A percentile compares a stretch with the other conserved stretches of the same genome.
These are phyloP conservation scores for Lasioglossum vierecki DNA, from an alignment of 2,888 invertebrate species.

Conservation along the genomic window DNA sequence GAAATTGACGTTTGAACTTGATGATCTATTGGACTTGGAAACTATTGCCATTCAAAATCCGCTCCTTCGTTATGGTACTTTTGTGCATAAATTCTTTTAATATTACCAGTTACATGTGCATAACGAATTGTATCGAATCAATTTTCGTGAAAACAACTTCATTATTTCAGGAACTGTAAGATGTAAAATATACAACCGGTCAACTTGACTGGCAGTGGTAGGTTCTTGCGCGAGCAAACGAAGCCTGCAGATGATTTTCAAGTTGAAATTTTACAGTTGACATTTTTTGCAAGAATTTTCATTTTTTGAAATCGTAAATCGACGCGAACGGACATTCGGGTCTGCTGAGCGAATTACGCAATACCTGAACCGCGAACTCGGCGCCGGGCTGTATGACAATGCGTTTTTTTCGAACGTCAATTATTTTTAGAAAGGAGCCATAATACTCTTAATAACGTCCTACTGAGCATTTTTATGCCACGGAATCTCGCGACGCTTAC, in stretches of 20 bases:
- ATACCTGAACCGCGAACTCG: background rate
- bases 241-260: background rate
- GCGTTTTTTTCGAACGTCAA: conserved; percentile 53
- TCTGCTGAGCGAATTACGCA: background rate
- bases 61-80: too few species aligned
- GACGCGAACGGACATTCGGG: background rate
- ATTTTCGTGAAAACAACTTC: too few species aligned
- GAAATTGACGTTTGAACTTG: too few species aligned
- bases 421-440: conserved; percentile 68
- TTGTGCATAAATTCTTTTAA: too few species aligned
- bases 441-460: conserved; percentile 45
- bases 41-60: too few species aligned
- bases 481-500: conserved; percentile 6
- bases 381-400: conserved; percentile 47
- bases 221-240: too few species aligned
- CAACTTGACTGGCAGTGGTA: too few species aligned
- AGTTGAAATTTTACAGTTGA: background rate
- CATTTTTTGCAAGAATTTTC: background rate
- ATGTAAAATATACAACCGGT: too few species aligned
- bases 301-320: background rate
- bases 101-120: too few species aligned
- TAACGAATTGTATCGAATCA: too few species aligned
- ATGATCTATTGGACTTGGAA: too few species aligned
- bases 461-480: conserved; percentile 38
- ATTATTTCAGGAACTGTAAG: too few species aligned